Evolutionary conservation across 1,140 invertebrate species (phyloP).

Genomic region (Maniola jurtina): DNA sequence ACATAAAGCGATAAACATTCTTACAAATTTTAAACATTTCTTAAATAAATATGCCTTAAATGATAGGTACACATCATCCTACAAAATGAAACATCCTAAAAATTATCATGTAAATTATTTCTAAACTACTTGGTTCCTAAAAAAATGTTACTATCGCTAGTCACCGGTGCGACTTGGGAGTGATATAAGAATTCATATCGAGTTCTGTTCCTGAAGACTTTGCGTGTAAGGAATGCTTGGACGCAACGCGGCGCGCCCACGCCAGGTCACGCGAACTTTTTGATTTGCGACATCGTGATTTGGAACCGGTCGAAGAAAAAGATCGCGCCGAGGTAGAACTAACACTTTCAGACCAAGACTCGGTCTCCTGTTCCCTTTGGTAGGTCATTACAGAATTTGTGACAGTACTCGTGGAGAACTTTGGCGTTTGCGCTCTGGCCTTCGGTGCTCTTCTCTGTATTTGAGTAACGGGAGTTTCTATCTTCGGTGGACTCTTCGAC

Average conservation of each 20-base stretch:
- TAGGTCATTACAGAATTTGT: conserved; percentile 48
- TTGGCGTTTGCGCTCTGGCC: conserved; percentile 15
- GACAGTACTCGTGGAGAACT: conserved; percentile 47
- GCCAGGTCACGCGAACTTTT: conserved; percentile 50
- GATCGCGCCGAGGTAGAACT: conserved; percentile 43
- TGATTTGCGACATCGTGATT: conserved; percentile 42
- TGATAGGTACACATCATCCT: conserved; percentile 16
- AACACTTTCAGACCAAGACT: conserved; percentile 47
- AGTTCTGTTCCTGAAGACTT: conserved; percentile 53
- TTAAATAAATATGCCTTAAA: conserved; percentile 41
- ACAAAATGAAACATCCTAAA: conserved; percentile 30
- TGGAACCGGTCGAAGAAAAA: conserved; percentile 42
- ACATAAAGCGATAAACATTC: conserved; percentile 20
- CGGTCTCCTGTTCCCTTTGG: conserved; percentile 31
- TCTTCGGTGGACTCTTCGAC: conserved; percentile 56
- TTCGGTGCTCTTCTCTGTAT: conserved; percentile 37
- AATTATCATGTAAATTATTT: conserved; percentile 18
- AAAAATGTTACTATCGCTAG: neutral
- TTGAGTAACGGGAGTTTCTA: conserved; percentile 57
- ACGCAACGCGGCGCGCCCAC: conserved; percentile 53
- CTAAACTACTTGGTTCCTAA: neutral
- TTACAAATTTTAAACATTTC: conserved; percentile 41
- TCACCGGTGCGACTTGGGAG: conserved; percentile 39
- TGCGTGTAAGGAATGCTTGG: conserved; percentile 41
- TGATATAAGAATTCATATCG: conserved; percentile 50